Evolutionary conservation across 1,140 invertebrate genomes (phyloP).

Genomic region (Diprion similis): DNA sequence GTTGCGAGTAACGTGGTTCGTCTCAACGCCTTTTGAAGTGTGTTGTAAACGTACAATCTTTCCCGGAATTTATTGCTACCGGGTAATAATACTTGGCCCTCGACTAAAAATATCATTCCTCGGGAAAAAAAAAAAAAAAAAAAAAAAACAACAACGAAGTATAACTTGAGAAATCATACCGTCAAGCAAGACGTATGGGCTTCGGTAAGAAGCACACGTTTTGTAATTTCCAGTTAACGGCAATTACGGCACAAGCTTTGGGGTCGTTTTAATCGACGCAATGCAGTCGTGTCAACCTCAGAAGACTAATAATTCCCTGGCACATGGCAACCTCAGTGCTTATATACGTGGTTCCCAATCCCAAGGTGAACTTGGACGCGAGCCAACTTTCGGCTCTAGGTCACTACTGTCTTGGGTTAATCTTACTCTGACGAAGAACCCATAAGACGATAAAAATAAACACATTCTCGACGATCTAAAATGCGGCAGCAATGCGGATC

Average conservation of each 20-base stretch:
- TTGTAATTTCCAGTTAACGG: too few relatives aligned
- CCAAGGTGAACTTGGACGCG: slow-evolving; percentile 55
- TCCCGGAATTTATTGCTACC: too few relatives aligned
- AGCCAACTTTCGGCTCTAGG: slow-evolving; percentile 52
- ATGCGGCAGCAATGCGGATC: background rate
- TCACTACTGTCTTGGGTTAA: slow-evolving; percentile 45
- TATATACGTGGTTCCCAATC: slow-evolving; percentile 47
- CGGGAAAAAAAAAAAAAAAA: slow-evolving; percentile 20
- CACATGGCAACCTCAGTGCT: slow-evolving; percentile 52
- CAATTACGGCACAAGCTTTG: background rate
- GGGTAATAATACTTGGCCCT: background rate
- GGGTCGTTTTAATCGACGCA: slow-evolving; percentile 45
- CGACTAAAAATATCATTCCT: background rate
- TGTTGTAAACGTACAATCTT: too few relatives aligned
- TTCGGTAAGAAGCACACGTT: slow-evolving; percentile 26
- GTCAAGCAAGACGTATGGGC: too few relatives aligned
- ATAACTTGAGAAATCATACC: background rate
- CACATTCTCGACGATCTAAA: background rate
- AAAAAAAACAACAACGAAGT: slow-evolving; percentile 23
- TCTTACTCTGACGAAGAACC: slow-evolving; percentile 24
- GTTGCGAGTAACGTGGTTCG: too few relatives aligned
- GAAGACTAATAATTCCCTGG: slow-evolving; percentile 51
- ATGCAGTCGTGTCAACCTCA: slow-evolving; percentile 53
- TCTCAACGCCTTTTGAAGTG: too few relatives aligned
- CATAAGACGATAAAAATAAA: background rate